Evolutionary conservation across 2,113 vertebrate species (phyloP).

Genomic region (Notechis scutatus): DNA sequence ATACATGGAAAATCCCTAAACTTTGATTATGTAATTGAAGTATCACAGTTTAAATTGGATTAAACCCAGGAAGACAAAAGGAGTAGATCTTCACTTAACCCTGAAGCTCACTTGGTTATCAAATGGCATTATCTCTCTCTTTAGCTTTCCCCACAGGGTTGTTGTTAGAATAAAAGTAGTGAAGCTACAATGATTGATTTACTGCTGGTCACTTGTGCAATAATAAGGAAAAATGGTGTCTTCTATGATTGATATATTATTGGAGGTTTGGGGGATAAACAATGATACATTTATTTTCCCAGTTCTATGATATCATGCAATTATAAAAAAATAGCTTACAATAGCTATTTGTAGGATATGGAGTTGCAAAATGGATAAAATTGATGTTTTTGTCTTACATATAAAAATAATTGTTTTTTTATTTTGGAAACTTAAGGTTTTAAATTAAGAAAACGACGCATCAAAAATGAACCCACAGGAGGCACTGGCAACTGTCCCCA

Average conservation of each 20-base stretch:
- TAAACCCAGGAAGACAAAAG: not conserved
- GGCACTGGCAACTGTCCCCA: slow-evolving; percentile 87
- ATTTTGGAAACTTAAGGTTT: slow-evolving; percentile 76
- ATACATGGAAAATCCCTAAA: not conserved
- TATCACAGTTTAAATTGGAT: not conserved
- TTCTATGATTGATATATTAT: not conserved
- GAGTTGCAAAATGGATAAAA: not conserved
- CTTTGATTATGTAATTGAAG: not conserved
- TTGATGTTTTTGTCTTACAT: not conserved
- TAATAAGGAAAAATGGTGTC: not conserved
- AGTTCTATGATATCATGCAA: not conserved
- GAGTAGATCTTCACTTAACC: not conserved
- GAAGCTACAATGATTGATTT: not conserved
- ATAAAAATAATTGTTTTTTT: not conserved
- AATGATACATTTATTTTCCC: not conserved
- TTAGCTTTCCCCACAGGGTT: not conserved
- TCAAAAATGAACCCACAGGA: slow-evolving; percentile 83
- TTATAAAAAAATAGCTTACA: not conserved
- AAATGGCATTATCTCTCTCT: not conserved
- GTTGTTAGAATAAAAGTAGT: not conserved
- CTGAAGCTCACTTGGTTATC: not conserved
- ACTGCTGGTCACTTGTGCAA: not conserved
- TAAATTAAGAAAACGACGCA: slow-evolving; percentile 84
- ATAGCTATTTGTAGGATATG: not conserved
- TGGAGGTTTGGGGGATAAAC: not conserved